Evolutionary conservation across 2,113 vertebrate genomes (phyloP).

Genomic region (Dicentrarchus labrax): DNA sequence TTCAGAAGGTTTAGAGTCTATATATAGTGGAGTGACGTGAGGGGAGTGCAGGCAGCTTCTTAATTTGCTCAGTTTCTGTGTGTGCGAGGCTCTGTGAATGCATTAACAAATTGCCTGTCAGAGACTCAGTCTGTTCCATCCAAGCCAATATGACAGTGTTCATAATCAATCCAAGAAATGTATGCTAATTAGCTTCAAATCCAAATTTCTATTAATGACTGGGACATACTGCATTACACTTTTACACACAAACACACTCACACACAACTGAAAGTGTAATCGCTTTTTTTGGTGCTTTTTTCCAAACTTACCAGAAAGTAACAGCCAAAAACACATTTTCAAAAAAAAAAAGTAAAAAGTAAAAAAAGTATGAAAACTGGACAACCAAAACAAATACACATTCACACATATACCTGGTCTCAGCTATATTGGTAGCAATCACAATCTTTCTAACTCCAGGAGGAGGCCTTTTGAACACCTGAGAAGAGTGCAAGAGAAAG

Average conservation of each 20-base stretch:
- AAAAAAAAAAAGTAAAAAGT: too few relatives aligned
- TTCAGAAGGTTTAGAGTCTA: conserved; percentile 51
- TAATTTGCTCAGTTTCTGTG: conserved; percentile 47
- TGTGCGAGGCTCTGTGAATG: conserved; percentile 16
- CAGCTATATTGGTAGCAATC: conserved; percentile 98
- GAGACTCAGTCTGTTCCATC: conserved; percentile 22
- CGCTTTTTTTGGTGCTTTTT: background rate
- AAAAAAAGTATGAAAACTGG: background rate
- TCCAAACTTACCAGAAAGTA: background rate
- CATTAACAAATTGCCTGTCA: conserved; percentile 63
- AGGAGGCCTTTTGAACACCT: conserved; percentile 98
- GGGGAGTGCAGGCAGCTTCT: conserved; percentile 40
- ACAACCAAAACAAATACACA: background rate
- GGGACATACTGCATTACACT: background rate
- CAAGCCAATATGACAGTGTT: conserved; percentile 41
- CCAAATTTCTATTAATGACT: conserved; percentile 15
- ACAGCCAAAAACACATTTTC: conserved; percentile 19
- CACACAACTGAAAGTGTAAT: background rate
- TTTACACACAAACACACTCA: conserved; percentile 4
- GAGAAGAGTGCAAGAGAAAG: conserved; percentile 56
- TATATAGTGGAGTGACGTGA: conserved; percentile 57
- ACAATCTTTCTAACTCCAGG: conserved; percentile 97
- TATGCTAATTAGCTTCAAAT: conserved; percentile 62
- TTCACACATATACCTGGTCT: conserved; percentile 90
- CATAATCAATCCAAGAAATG: conserved; percentile 47